Conservation (phyloP, 1,140 invertebrate genomes). For the Saccostrea echinata region DNA sequence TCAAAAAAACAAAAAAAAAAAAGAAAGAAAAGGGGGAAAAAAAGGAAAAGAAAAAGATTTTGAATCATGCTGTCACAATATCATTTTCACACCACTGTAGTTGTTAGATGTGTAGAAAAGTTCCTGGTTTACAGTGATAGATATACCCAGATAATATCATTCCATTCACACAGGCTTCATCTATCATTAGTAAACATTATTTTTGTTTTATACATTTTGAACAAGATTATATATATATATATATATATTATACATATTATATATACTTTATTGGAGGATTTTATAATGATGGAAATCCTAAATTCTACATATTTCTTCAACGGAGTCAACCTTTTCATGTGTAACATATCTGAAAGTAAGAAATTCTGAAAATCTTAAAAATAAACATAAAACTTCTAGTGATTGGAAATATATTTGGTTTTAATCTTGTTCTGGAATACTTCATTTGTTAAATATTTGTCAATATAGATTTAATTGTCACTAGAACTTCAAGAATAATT, state of each 20-base stretch:
- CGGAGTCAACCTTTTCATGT: constrained; percentile 23
- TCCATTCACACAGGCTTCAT: constrained; percentile 29
- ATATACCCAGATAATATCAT: constrained; percentile 39
- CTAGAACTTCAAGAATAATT: no score
- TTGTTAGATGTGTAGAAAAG: constrained; percentile 3
- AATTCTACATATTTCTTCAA: constrained; percentile 25
- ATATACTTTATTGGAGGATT: constrained; percentile 20
- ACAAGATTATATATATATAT: constrained; percentile 25
- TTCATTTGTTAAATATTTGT: no score
- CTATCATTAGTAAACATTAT: constrained; percentile 16
- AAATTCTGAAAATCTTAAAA: no score
- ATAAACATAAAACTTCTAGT: no score
- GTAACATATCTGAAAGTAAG: background rate
- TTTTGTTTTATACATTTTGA: constrained; percentile 24
- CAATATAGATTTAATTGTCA: no score
- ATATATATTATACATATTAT: constrained; percentile 32
- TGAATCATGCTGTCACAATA: constrained; percentile 6
- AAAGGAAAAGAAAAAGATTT: constrained; percentile 8
- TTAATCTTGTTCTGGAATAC: no score
- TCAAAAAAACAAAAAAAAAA: constrained; percentile 39
- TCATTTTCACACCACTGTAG: background rate
- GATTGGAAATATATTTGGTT: no score
- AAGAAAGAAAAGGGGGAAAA: constrained; percentile 15
- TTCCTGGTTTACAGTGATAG: constrained; percentile 44
- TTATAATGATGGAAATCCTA: constrained; percentile 31